Evolutionary conservation across 2,797 vertebrate species (phyloP).

Genomic region (Phoeniculus purpureus): DNA sequence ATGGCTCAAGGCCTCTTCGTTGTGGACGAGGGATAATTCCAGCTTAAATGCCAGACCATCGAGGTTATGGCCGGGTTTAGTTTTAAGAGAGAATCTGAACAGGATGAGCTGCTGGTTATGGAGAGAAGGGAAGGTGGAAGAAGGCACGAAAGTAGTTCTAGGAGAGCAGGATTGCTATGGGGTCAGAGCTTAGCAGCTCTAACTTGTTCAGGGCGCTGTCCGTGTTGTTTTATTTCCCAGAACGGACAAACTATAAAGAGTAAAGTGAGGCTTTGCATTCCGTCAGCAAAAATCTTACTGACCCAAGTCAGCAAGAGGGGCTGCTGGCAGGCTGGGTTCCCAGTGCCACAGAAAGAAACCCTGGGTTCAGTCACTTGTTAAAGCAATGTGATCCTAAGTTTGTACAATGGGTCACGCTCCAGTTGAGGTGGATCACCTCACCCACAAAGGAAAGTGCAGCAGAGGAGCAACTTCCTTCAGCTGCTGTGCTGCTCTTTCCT

Average conservation of each 20-base stretch:
- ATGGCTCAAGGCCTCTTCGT: fast-evolving
- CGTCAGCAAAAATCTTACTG: neutral
- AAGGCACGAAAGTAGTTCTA: neutral
- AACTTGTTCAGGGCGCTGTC: fast-evolving
- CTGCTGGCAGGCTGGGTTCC: neutral
- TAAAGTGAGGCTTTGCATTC: neutral
- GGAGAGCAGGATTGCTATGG: neutral
- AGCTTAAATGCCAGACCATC: neutral
- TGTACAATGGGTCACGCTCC: constrained; percentile 1
- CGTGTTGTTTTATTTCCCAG: neutral
- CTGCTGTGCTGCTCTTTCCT: neutral
- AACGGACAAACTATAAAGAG: neutral
- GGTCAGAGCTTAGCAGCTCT: neutral
- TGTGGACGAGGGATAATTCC: no score
- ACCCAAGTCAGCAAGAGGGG: neutral
- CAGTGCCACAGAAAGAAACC: neutral
- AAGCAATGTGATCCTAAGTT: neutral
- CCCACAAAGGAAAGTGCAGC: neutral
- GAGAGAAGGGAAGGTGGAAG: neutral
- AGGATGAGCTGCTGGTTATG: neutral
- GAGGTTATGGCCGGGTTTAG: neutral
- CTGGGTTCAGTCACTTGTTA: neutral
- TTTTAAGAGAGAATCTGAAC: no score
- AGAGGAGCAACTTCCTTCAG: constrained; percentile 47
- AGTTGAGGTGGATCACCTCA: neutral